Conservation (phyloP, 1,140 invertebrate genomes). For the Zaprionus ornatus region DNA sequence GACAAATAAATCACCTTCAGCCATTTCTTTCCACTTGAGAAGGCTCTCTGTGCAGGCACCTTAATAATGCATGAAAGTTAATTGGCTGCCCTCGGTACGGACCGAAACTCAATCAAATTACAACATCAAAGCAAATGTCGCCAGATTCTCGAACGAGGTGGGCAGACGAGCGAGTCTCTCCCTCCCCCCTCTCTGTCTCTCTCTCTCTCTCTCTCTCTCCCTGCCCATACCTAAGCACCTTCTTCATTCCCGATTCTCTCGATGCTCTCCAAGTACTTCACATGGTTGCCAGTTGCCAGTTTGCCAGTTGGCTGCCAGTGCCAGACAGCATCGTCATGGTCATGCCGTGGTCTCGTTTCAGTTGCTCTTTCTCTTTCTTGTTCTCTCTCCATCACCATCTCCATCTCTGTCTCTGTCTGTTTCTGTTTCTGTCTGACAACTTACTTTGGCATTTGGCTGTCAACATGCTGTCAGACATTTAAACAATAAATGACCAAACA, state of each 20-base stretch:
- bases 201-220: neutral
- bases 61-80: slow-evolving; percentile 21
- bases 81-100: slow-evolving; percentile 4
- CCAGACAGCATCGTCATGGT: slow-evolving; percentile 40
- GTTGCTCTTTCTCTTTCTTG: slow-evolving; percentile 13
- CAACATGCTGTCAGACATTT: slow-evolving; percentile 80
- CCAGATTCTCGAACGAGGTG: slow-evolving; percentile 42
- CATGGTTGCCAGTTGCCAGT: slow-evolving; percentile 23
- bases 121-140: slow-evolving; percentile 77
- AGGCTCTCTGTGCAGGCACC: neutral
- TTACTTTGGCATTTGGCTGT: slow-evolving; percentile 82
- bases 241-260: slow-evolving; percentile 13
- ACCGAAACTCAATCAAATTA: slow-evolving; percentile 68
- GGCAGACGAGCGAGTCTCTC: neutral
- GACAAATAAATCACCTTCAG: slow-evolving; percentile 6
- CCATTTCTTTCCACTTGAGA: slow-evolving; percentile 2
- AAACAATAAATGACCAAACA: slow-evolving; percentile 82
- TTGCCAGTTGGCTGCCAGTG: slow-evolving; percentile 36
- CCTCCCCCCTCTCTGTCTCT: neutral
- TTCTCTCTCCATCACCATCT: slow-evolving; percentile 20
- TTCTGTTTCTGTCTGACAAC: slow-evolving; percentile 65
- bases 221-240: neutral
- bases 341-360: slow-evolving; percentile 43
- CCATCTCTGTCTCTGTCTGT: slow-evolving; percentile 23
- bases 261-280: slow-evolving; percentile 7